Conservation (phyloP, 2,888 invertebrate species). For the Ectropis crepuscularia region DNA sequence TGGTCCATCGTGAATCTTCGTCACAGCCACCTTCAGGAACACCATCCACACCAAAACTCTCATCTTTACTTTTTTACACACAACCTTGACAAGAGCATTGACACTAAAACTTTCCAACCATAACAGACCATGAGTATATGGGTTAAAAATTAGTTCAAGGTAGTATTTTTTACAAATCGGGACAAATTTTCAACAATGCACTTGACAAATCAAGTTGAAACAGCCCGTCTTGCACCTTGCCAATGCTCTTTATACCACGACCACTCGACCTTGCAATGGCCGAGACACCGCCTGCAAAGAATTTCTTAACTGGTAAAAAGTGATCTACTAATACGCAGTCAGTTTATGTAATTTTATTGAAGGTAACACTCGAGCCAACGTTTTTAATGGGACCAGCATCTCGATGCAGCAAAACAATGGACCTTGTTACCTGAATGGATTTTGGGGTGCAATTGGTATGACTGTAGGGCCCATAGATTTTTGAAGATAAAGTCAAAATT, state of each 20-base stretch:
- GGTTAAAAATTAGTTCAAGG: neutral
- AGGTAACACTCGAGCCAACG: neutral
- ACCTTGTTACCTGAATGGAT: no score
- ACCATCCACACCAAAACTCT: conserved; percentile 25
- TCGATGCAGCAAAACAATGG: no score
- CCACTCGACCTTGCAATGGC: conserved; percentile 36
- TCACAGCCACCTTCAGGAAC: conserved; percentile 24
- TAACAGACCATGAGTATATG: neutral
- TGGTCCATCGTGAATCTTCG: conserved; percentile 46
- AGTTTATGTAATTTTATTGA: conserved; percentile 18
- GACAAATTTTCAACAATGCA: neutral
- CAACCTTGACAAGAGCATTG: conserved; percentile 4
- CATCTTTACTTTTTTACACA: conserved; percentile 21
- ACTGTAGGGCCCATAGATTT: no score
- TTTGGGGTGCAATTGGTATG: no score
- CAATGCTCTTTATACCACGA: conserved; percentile 31
- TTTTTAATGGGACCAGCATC: no score
- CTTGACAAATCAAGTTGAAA: conserved; percentile 19
- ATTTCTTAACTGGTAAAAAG: conserved; percentile 36
- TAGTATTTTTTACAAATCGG: neutral
- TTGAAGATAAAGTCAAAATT: no score
- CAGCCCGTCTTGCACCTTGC: conserved; percentile 32
- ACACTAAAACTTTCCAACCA: neutral
- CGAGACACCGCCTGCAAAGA: conserved; percentile 32
- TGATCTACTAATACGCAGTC: conserved; percentile 25